These are phyloP conservation scores for Aviceda subcristata DNA, from an alignment of 2,113 vertebrate species.

Conservation along the genomic window DNA sequence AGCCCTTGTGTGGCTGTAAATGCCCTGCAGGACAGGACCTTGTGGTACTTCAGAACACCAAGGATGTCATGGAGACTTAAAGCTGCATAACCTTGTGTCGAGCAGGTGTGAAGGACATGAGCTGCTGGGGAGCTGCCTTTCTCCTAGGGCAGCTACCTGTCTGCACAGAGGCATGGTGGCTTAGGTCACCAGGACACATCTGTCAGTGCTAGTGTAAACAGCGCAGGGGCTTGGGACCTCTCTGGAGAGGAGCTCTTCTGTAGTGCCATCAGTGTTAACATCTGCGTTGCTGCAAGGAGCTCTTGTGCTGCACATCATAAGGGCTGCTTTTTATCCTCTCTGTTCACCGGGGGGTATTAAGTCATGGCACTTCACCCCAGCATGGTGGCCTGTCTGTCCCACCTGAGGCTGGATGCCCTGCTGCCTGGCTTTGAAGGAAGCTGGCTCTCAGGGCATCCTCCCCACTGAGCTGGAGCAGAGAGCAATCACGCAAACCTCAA, in stretches of 20 bases:
- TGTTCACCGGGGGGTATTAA: background rate
- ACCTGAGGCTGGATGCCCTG: background rate
- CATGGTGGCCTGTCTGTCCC: background rate
- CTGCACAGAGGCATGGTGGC: accelerated
- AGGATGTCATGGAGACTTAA: background rate
- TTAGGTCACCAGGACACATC: background rate
- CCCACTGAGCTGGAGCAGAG: background rate
- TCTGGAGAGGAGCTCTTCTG: background rate
- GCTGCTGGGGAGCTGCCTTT: background rate
- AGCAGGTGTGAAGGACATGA: accelerated
- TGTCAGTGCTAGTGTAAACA: background rate
- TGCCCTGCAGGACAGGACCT: background rate
- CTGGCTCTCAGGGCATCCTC: background rate
- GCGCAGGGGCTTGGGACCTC: accelerated
- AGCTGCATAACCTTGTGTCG: background rate
- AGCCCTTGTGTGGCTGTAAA: background rate
- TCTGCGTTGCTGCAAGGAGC: background rate
- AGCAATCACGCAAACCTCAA: background rate
- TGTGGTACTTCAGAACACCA: background rate
- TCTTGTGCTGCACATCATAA: accelerated
- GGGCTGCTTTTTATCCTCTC: background rate
- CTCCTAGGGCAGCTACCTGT: background rate
- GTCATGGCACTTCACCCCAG: background rate
- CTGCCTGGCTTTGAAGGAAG: background rate
- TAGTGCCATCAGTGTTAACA: background rate